Base-by-base conservation (phyloP, 2,113 vertebrate genomes). In the Scopus umbretta region DNA sequence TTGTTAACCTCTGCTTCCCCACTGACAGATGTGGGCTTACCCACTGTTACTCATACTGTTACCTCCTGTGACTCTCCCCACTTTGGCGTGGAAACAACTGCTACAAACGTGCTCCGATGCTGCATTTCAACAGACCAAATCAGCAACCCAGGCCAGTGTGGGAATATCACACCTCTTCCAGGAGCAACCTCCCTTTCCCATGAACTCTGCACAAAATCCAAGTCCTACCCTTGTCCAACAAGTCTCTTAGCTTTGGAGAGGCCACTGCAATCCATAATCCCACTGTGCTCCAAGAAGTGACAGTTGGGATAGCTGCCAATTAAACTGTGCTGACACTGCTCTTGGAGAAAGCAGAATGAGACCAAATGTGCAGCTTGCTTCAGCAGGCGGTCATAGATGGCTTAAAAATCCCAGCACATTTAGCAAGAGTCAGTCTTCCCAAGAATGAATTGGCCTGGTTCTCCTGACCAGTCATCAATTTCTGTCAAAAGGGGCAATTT, bases 71-170 rank as follows among this genome's bases (percentile, higher is more conserved):
- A 71, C 36, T 61, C 40, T 90, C 30, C 30, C 23, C 30, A 4
- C 13, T 80, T 71, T 50, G n/a, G 10, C 27, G 50, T 76, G 42
- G 50, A 80, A 74, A n/a, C 25, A 56, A 43, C 13, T 42, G 16
- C 43, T 40, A 36, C 72, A 72, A 36, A 58, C 18, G 4, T 15
- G 29, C 27, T 67, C 36, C 1, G 4, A 3, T 0, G 0, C 7
- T 7, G 11, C 63, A 11, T 86, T 76, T 72, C 42, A 76, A 36
- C 45, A 88, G 58, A 73, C 8, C 6, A 45, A 43, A 62, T 49
- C 13, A 55, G 10, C 1, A 1, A 17, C n/a, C 18, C 66, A 22
- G 45, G 49, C 13, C 1, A 0, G 6, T 5, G 38, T 47, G 49
- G 55, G 15, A 78, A 63, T 19, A 55, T 13, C 38, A 27, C n/a